phyloP scores from a whole-genome alignment of 1,140 invertebrate species.

The Bombus haemorrhoidalis region DNA sequence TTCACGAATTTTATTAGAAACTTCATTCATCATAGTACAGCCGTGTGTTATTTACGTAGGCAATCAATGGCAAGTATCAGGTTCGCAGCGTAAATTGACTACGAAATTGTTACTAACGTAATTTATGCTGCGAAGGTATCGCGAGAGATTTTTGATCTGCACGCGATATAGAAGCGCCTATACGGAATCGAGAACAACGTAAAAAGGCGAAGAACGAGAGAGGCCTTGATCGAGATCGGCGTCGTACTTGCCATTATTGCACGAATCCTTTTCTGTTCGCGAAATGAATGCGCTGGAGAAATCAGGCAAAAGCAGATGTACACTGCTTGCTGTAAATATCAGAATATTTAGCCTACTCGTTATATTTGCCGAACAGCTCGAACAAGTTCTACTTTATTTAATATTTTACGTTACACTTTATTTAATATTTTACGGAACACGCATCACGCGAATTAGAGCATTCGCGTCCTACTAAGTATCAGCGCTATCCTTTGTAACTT shows the following conservation, averaged over 20 bases:
- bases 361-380: background rate
- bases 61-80: background rate
- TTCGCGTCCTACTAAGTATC: too few relatives aligned
- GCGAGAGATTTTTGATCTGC: background rate
- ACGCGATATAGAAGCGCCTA: conserved; percentile 14
- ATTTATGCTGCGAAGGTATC: conserved; percentile 9
- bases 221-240: background rate
- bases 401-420: too few relatives aligned
- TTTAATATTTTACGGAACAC: too few relatives aligned
- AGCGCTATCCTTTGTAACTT: too few relatives aligned
- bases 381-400: too few relatives aligned
- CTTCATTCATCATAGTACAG: background rate
- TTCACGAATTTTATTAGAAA: background rate
- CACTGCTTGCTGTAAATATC: background rate
- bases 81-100: background rate
- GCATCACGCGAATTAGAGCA: too few relatives aligned
- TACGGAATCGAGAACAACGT: background rate
- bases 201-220: background rate
- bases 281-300: background rate
- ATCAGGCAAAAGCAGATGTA: background rate
- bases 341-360: background rate
- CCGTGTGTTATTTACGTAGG: background rate
- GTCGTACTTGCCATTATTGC: conserved; percentile 9
- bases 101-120: conserved; percentile 28
- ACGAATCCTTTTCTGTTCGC: background rate